phyloP scores from a whole-genome alignment of 1,140 invertebrate species.

The Aphaenogaster floridana region DNA sequence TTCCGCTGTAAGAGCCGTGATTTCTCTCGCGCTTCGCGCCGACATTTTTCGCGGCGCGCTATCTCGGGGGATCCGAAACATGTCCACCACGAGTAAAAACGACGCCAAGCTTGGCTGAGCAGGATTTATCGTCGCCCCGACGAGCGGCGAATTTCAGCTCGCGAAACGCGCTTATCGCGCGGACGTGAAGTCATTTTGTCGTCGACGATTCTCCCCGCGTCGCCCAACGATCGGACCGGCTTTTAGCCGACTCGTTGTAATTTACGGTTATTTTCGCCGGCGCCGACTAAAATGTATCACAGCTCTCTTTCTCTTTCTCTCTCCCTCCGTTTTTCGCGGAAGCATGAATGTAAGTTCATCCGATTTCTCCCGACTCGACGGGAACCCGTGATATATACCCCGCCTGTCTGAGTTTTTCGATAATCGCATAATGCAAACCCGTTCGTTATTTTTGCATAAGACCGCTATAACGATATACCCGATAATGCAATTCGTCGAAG shows the following conservation, averaged over 20 bases:
- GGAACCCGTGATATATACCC: neutral
- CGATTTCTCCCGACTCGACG: constrained; percentile 32
- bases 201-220: neutral
- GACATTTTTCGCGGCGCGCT: neutral
- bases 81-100: constrained; percentile 22
- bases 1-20: constrained; percentile 40
- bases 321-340: constrained; percentile 4
- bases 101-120: neutral
- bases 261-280: constrained; percentile 35
- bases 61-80: constrained; percentile 37
- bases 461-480: neutral
- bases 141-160: constrained; percentile 1
- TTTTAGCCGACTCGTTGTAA: constrained; percentile 12
- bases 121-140: constrained; percentile 20
- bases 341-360: constrained; percentile 29
- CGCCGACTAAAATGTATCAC: constrained; percentile 42
- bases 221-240: neutral
- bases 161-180: neutral
- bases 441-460: constrained; percentile 31
- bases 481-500: constrained; percentile 12
- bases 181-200: constrained; percentile 22
- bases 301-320: constrained; percentile 11
- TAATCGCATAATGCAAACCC: neutral
- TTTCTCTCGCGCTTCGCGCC: constrained; percentile 42
- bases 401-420: neutral